These are phyloP conservation scores for Rhingia campestris DNA, from an alignment of 2,888 invertebrate species.

Conservation along the genomic window DNA sequence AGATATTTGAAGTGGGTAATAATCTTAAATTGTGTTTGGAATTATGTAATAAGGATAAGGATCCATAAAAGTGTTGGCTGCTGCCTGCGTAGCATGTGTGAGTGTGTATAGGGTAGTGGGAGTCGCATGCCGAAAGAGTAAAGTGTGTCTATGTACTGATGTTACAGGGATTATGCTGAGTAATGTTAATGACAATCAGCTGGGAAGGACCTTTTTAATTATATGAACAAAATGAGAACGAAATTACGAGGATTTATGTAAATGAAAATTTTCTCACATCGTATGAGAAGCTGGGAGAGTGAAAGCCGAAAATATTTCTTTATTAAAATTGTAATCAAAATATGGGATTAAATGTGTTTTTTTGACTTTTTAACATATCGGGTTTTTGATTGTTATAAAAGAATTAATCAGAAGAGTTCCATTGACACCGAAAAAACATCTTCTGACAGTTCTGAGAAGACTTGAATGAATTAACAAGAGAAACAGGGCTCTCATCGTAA, in stretches of 20 bases:
- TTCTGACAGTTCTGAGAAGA: no score
- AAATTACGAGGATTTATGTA: background rate
- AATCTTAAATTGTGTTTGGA: constrained; percentile 51
- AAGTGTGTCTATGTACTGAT: background rate
- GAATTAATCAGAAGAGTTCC: no score
- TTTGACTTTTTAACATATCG: no score
- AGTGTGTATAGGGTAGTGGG: background rate
- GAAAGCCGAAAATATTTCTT: no score
- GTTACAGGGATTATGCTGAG: background rate
- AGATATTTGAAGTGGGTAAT: constrained; percentile 45
- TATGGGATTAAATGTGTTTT: no score
- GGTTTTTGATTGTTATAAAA: no score
- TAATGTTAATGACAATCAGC: constrained; percentile 9
- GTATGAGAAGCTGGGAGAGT: no score
- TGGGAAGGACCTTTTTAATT: constrained; percentile 4
- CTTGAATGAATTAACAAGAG: no score
- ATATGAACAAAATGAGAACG: constrained; percentile 2
- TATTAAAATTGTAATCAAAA: no score
- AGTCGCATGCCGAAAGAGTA: background rate
- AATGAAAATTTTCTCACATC: no score
- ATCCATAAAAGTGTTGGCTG: constrained; percentile 11
- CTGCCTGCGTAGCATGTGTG: constrained; percentile 38
- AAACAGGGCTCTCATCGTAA: no score
- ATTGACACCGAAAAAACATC: no score
- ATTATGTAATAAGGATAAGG: constrained; percentile 48